A percentile compares a stretch with the other conserved stretches of the same genome.
These are phyloP conservation scores for Drosophila sulfurigaster DNA, from an alignment of 1,140 invertebrate species.

Conservation along the genomic window DNA sequence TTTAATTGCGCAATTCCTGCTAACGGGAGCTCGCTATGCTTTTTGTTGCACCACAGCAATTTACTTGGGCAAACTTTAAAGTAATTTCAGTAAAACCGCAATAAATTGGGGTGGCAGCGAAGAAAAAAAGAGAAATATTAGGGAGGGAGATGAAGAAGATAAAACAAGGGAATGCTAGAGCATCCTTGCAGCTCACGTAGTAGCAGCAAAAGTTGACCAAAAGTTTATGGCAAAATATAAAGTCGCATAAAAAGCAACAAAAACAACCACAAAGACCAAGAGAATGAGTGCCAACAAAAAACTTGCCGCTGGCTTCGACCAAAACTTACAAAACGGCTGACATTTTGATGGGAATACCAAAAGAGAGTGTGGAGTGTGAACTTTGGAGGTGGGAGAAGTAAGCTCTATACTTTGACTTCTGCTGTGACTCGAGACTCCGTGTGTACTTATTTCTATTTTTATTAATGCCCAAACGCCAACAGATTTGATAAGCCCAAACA, in stretches of 20 bases:
- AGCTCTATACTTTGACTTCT: not conserved
- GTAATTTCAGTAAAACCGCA: conserved; percentile 64
- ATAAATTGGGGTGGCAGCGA: conserved; percentile 56
- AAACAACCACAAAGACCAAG: conserved; percentile 12
- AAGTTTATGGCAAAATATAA: conserved; percentile 63
- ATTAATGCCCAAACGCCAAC: conserved; percentile 71
- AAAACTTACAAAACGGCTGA: conserved; percentile 57
- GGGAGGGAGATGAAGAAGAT: not conserved
- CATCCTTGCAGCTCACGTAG: conserved; percentile 39
- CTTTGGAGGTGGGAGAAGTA: not conserved
- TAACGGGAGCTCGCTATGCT: conserved; percentile 38
- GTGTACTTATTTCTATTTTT: conserved; percentile 62
- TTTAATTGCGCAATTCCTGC: conserved; percentile 71
- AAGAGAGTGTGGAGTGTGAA: too few relatives aligned
- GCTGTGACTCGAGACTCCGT: not conserved
- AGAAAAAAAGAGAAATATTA: not conserved
- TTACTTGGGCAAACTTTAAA: conserved; percentile 66
- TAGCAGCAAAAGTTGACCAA: conserved; percentile 62
- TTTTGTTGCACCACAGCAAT: conserved; percentile 53
- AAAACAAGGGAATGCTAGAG: not conserved
- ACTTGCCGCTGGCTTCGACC: conserved; percentile 45
- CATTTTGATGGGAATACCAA: conserved; percentile 11
- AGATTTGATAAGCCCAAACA: conserved; percentile 78
- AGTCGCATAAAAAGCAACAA: conserved; percentile 68
- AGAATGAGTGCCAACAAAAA: conserved; percentile 16